These are phyloP conservation scores for Heteractis magnifica DNA, from an alignment of 92 coral and sea anemone species.

Conservation along the genomic window DNA sequence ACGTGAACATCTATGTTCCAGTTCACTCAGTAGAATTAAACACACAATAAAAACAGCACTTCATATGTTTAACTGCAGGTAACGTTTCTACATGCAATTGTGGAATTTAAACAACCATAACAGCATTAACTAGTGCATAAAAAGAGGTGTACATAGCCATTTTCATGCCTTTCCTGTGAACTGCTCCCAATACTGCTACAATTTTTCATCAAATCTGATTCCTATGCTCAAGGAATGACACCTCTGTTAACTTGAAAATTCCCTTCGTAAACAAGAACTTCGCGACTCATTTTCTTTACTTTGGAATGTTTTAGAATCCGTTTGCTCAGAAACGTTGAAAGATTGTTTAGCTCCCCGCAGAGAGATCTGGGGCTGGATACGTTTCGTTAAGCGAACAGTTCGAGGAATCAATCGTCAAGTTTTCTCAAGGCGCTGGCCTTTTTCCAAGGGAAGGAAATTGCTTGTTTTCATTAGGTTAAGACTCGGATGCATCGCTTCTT, in stretches of 20 bases:
- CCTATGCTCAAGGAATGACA: neutral
- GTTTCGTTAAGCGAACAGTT: neutral
- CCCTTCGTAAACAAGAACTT: neutral
- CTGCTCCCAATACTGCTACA: neutral
- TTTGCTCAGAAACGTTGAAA: neutral
- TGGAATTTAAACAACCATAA: neutral
- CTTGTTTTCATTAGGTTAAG: neutral
- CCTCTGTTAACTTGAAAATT: neutral
- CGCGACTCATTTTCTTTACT: neutral
- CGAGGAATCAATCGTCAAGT: conserved; percentile 5
- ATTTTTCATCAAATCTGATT: neutral
- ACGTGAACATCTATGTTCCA: no score
- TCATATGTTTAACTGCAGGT: no score
- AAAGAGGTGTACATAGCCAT: neutral
- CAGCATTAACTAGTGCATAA: neutral
- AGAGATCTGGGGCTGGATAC: neutral
- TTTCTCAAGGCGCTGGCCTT: conserved; percentile 4
- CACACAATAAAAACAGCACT: neutral
- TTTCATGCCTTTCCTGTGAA: neutral
- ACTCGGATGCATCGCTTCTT: neutral
- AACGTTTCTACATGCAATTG: no score
- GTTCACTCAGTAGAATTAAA: neutral
- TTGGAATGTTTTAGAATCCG: neutral
- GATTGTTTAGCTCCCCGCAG: conserved; percentile 6
- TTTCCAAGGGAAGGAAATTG: neutral